Evolutionary conservation across 2,113 vertebrate genomes (phyloP).

Genomic region (Engystomops pustulosus): DNA sequence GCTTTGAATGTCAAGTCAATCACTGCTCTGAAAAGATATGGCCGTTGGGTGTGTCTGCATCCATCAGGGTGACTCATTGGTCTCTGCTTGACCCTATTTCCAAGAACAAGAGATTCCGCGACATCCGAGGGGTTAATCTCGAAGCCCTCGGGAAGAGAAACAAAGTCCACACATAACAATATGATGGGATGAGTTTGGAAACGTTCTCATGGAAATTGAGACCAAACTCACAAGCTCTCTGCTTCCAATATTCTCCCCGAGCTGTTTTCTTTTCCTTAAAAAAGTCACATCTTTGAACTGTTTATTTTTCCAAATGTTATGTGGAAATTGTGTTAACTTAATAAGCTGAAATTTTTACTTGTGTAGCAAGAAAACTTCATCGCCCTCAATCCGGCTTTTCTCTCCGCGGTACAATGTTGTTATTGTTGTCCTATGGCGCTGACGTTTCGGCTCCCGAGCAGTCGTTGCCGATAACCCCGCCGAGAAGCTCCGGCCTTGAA

Average conservation of each 20-base stretch:
- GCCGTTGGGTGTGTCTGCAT: slow-evolving; percentile 34
- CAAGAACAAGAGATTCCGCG: not conserved
- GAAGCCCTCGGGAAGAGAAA: slow-evolving; percentile 33
- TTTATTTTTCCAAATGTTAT: slow-evolving; percentile 60
- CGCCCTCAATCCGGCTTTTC: slow-evolving; percentile 35
- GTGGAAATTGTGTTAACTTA: slow-evolving; percentile 60
- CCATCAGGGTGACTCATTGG: slow-evolving; percentile 43
- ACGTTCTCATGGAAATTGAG: slow-evolving; percentile 56
- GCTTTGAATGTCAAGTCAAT: no score
- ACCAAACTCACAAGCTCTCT: slow-evolving; percentile 51
- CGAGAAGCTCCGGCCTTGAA: slow-evolving; percentile 7
- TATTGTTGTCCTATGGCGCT: slow-evolving; percentile 47
- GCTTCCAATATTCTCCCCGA: slow-evolving; percentile 54
- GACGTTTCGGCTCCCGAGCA: not conserved
- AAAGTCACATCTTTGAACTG: slow-evolving; percentile 52
- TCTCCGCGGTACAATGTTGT: slow-evolving; percentile 31
- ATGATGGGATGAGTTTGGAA: slow-evolving; percentile 46
- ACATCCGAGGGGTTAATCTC: slow-evolving; percentile 38
- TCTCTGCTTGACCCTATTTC: slow-evolving; percentile 25
- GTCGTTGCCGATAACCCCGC: not conserved
- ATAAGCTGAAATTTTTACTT: slow-evolving; percentile 57
- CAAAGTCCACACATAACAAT: slow-evolving; percentile 45
- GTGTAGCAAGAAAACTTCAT: slow-evolving; percentile 55
- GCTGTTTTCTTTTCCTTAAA: slow-evolving; percentile 45
- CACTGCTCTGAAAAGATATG: no score